Evolutionary conservation across 2,113 vertebrate species (phyloP).

Genomic region (Saccopteryx leptura): DNA sequence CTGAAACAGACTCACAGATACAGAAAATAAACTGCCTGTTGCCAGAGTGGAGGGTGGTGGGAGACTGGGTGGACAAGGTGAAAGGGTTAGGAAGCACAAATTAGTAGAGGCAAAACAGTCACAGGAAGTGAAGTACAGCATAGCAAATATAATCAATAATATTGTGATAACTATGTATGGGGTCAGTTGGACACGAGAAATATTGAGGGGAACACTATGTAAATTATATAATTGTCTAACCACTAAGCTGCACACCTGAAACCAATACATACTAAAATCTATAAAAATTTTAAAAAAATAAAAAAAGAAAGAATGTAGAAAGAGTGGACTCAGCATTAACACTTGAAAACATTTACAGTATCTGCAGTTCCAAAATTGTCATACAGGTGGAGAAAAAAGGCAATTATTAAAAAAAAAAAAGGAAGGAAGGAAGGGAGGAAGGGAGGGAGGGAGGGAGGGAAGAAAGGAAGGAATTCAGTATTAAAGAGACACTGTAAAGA

Average conservation of each 20-base stretch:
- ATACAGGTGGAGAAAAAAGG: not conserved
- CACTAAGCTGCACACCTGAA: not conserved
- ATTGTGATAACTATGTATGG: not conserved
- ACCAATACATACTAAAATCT: not conserved
- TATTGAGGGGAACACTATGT: not conserved
- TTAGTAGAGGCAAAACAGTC: not conserved
- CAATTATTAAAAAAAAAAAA: not conserved
- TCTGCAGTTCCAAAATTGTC: not conserved
- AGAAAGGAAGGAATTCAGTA: not conserved
- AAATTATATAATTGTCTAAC: not conserved
- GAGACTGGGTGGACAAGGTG: not conserved
- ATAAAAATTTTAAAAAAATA: not conserved
- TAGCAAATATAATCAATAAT: not conserved
- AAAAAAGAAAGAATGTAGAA: not conserved
- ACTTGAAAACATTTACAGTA: not conserved
- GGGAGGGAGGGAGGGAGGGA: too few relatives aligned
- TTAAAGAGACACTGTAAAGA: slow-evolving; percentile 7
- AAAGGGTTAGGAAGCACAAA: not conserved
- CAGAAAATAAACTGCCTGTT: not conserved
- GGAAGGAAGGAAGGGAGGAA: not conserved
- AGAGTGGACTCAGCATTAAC: not conserved
- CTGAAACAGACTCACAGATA: not conserved
- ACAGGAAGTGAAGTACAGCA: not conserved
- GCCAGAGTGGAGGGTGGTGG: rapidly evolving
- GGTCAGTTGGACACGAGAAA: not conserved